Evolutionary conservation across 2,797 vertebrate species (phyloP), one percentile per base, ranked within the genome.

Genomic region (Pseudocheirus occidentalis): DNA sequence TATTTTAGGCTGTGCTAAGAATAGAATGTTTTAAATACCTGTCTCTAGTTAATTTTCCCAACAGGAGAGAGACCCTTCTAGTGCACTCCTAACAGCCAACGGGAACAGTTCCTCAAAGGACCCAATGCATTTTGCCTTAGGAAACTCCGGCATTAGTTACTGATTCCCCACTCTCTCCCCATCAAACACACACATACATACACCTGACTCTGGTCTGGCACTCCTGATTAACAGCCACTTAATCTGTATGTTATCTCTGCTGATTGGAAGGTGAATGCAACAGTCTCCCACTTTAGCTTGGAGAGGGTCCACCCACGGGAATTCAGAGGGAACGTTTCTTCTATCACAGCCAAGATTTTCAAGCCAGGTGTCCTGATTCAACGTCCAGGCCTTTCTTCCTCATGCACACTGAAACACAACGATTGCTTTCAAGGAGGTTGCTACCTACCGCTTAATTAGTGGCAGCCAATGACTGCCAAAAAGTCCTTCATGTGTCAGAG

Each of bases 1-100:
- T 95, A 95, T 95, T 97, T 97, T 91, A 16, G 90, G 93, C 91
- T 0, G 0, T 12, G 81, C 94, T 95, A 56, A 95, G 92, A 96
- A 92, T 89, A 93, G 54, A 1, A 57, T 87, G 94, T 81, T 14
- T 81, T 28, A 92, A 96, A 1, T 73, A 81, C 90, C 94, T 92
- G 81, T 31, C 90, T 34, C 10, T 55, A 34, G n/a, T 62, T 87
- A 73, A 21, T 29, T 52, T 90, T 46, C 58, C 10, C 52, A 97
- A 90, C 92, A 89, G 14, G 1, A 93, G 52, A 93, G 50, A 50
- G 10, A 87, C 5, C 55, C 73, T 12, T 10, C 56, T 21, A 5
- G 73, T 90, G n/a, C n/a, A 93, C 55, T 0, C 2, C 92, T 46
- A 53, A 5, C 40, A 21, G 73, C 53, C 7, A 81, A 0, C 0